Base-by-base conservation (phyloP, 2,797 vertebrate species). In the Malacoraja senta region DNA sequence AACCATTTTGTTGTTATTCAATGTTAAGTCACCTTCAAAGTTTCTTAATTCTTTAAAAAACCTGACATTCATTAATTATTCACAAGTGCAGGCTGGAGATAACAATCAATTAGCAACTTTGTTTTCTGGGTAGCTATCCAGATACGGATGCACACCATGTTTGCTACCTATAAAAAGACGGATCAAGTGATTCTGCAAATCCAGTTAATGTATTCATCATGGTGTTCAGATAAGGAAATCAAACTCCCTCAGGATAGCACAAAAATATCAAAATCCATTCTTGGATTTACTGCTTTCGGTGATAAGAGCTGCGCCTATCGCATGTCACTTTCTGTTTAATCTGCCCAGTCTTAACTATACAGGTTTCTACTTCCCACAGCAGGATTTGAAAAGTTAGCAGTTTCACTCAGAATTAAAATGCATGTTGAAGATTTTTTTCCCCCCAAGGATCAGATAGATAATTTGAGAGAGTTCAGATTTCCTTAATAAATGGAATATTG, bases 221-320 rank as follows among this genome's bases (percentile, higher is more conserved):
- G 9, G 21, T n/a, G 68, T 76, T 92, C 35, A 92, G 90, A 92
- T 76, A 58, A 74, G 38, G 72, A 92, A 91, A 91, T 91, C 32
- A 74, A 91, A 71, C 10, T 44, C 63, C 84, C 26, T 63, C 84
- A 29, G 38, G 24, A 4, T 35, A 35, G 8, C 61, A 15, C 58
- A 8, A n/a, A 17, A 63, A 86, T 63, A 63, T 63, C 83, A n/a
- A 86, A 86, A 32, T 86, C 29, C 29, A 63, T 13, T n/a, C 29
- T n/a, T 63, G 58, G 29, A 13, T n/a, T 6, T 8, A 1, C 4
- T 17, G 3, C 17, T 13, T 6, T 65, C 24, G 21, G n/a, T 83
- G 21, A 83, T 58, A 1, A 63, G 83, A n/a, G 29, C 32, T 15
- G 15, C 15, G 13, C 10, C 29, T 63, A 7, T 26, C 58, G 3